Evolutionary conservation across 30 jellyfish, hydroid and myxozoan species (phyloP), one percentile per base, ranked within the genome.

Genomic region (Cassiopea andromeda): DNA sequence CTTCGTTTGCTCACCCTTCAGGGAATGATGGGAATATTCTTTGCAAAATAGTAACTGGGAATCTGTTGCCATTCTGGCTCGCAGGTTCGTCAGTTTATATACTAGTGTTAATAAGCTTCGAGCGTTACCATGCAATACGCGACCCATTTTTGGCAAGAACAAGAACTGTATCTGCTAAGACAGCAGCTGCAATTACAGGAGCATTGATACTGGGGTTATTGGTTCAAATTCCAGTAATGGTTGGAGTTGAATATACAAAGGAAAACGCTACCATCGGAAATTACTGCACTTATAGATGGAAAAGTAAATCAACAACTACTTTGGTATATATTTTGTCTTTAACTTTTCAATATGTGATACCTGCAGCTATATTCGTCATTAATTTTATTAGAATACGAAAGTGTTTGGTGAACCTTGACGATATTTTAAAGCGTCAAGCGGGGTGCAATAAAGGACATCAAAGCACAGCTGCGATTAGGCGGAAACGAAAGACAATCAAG

Each of bases 191-290:
- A 0, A 45, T 87, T 7, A 7, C 66, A 27, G 27, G 91, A 6
- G 72, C 94, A 1, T 91, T 60, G 71, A 19, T 78, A 38, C 12
- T 66, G 2, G 93, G 91, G 14, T 27, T 87, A 44, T 8, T 72
- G 3, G 76, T 85, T 2, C 94, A 88, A 69, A 48, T 73, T 13
- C 98, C 98, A 14, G 91, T 96, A 15, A 46, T 81, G 10, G 86
- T 73, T 19, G 98, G 98, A 46, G 80, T 73, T 9, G 83, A 75
- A 75, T 87, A 78, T 76, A 46, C 86, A 38, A 46, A 18, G 8
- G 69, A 80, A 16, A 92, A 85, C 18, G 89, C 94, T 3, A 81
- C 83, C 7, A 71, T 85, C 10, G 89, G 97, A 71, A 87, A 87
- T 59, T 45, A 38, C 54, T 92, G 97, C 71, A 77, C 75, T 7